Base-by-base conservation (phyloP, 2,113 vertebrate species). In the Xenopus borealis region DNA sequence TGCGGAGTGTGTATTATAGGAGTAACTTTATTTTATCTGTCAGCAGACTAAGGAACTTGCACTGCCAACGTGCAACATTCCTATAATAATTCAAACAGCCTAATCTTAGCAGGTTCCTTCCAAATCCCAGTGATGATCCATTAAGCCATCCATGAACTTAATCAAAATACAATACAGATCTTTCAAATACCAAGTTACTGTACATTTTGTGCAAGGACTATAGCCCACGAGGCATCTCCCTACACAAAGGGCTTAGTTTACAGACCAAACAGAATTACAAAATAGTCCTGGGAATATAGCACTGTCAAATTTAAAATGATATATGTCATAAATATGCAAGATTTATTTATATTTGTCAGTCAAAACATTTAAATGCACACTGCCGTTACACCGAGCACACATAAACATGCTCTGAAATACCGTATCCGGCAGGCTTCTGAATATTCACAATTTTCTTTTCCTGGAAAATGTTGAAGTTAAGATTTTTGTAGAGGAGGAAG, bases 161-260 rank as follows among this genome's bases (percentile, higher is more conserved):
- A 77, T 77, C 74, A 77, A 77, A 77, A 77, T 77, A 77, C 66
- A 77, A 77, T 77, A 70, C 74, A 77, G 74, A 77, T 77, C 74
- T 70, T 77, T 70, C 74, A 77, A 70, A 77, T 58, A 77, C 67
- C 74, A 77, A 47, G 62, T 64, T 77, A 77, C 69, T 59, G 74
- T 77, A 77, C 74, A 70, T 77, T 77, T 77, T 77, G 74, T 77
- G 74, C 74, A 70, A 77, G 74, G 74, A 77, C 58, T 77, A 55
- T 27, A 77, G 59, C 74, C 74, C 74, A 70, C 59, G 61, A 70
- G 74, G 66, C 67, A 77, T 70, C 66, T 63, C 66, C 74, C 46
- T 70, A 77, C 74, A 69, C 74, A 63, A 77, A 77, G 74, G 66
- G 74, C 74, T 77, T 77, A 77, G 74, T 77, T 70, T 77, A 77